Evolutionary conservation across 2,888 invertebrate species (phyloP).

Genomic region (Diaprepes abbreviatus): DNA sequence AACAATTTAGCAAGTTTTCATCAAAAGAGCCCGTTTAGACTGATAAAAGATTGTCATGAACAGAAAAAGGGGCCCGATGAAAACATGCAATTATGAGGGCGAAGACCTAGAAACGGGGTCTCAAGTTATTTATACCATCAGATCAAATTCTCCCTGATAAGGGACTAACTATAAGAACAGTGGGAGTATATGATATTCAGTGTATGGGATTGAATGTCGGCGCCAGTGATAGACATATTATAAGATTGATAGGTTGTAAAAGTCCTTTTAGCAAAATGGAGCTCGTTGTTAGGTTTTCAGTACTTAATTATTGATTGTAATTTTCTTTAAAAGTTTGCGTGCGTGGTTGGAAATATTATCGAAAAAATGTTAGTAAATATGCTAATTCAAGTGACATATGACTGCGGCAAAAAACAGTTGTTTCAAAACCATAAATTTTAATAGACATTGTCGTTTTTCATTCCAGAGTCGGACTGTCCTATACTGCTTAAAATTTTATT

Average conservation of each 20-base stretch:
- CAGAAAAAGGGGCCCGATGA: conserved; percentile 21
- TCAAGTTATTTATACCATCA: conserved; percentile 10
- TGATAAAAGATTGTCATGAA: conserved; percentile 27
- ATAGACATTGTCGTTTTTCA: too few relatives aligned
- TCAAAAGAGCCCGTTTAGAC: conserved; percentile 2
- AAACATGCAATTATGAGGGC: conserved; percentile 24
- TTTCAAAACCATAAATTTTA: too few relatives aligned
- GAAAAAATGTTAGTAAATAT: too few relatives aligned
- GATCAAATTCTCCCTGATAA: conserved; percentile 24
- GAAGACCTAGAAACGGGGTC: conserved; percentile 17
- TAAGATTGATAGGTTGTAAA: conserved; percentile 28
- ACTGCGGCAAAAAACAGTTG: too few relatives aligned
- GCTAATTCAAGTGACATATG: too few relatives aligned
- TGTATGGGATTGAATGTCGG: conserved; percentile 23
- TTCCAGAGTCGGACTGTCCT: too few relatives aligned
- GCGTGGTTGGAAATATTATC: too few relatives aligned
- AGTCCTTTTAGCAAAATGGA: conserved; percentile 4
- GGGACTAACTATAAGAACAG: neutral
- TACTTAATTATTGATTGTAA: too few relatives aligned
- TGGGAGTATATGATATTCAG: conserved; percentile 11
- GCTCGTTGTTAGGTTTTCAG: neutral
- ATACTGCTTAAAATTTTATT: too few relatives aligned
- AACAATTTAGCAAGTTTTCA: conserved; percentile 13
- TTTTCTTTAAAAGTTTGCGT: too few relatives aligned
- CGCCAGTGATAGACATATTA: conserved; percentile 38